phyloP scores from a whole-genome alignment of 1,140 invertebrate species.

The Microplitis mediator region DNA sequence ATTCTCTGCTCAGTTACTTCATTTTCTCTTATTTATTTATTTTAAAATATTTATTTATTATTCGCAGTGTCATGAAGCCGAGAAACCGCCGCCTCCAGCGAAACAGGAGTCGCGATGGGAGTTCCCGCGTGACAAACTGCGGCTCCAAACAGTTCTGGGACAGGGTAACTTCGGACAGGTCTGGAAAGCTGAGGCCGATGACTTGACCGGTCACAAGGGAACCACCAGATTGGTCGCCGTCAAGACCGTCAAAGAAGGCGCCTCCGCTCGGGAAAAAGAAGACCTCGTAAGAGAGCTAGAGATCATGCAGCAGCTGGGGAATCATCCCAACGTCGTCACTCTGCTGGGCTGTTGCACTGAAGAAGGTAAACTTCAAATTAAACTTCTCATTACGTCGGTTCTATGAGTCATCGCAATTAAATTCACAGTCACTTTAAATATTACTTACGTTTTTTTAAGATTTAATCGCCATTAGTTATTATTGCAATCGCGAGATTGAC shows the following conservation, averaged over 20 bases:
- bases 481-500: too few species aligned
- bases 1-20: not conserved
- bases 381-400: not conserved
- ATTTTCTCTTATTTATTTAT: not conserved
- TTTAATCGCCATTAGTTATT: too few species aligned
- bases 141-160: conserved; percentile 78
- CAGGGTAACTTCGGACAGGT: conserved; percentile 87
- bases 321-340: conserved; percentile 85
- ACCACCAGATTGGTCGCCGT: conserved; percentile 80
- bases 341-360: conserved; percentile 83
- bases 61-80: conserved; percentile 55
- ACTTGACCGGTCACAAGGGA: conserved; percentile 77
- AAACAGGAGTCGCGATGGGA: conserved; percentile 73
- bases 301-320: conserved; percentile 85
- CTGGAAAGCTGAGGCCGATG: conserved; percentile 83
- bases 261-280: conserved; percentile 76
- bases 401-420: too few species aligned
- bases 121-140: conserved; percentile 77
- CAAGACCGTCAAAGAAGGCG: conserved; percentile 79
- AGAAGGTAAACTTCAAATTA: conserved; percentile 66
- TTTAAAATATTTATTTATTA: conserved; percentile 23
- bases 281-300: conserved; percentile 78
- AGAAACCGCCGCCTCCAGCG: conserved; percentile 61
- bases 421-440: too few species aligned
- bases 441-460: too few species aligned